These are phyloP conservation scores for Etheostoma cragini DNA, from an alignment of 2,113 vertebrate genomes.

Conservation along the genomic window DNA sequence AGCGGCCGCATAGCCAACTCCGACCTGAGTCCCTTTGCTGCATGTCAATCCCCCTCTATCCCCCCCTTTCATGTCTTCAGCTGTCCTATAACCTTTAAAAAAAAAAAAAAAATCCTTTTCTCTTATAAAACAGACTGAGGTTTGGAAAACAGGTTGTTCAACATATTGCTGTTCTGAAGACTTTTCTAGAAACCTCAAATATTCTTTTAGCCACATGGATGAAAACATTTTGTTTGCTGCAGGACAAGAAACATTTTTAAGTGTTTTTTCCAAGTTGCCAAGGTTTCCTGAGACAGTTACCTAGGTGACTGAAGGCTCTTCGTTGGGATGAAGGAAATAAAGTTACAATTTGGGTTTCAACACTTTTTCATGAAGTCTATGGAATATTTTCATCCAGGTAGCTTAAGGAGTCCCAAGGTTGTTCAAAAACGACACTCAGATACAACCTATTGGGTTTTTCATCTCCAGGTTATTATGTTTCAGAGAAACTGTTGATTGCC, in stretches of 20 bases:
- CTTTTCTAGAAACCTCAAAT: not conserved
- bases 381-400: not conserved
- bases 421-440: too few relatives aligned
- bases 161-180: not conserved
- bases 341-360: not conserved
- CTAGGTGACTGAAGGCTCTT: not conserved
- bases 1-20: too few relatives aligned
- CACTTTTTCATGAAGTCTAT: not conserved
- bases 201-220: not conserved
- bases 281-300: not conserved
- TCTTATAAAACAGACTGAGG: not conserved
- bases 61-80: too few relatives aligned
- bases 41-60: too few relatives aligned
- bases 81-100: too few relatives aligned
- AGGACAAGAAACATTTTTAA: not conserved
- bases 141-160: not conserved
- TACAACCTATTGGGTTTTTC: not conserved
- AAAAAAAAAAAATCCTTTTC: not conserved
- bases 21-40: too few relatives aligned
- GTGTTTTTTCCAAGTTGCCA: not conserved
- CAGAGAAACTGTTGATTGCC: not conserved
- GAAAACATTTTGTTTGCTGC: not conserved
- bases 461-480: not conserved
- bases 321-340: too few relatives aligned
- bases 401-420: too few relatives aligned